These are phyloP conservation scores for Brachionus calyciflorus DNA, from an alignment of 1,140 invertebrate species.

Conservation along the genomic window DNA sequence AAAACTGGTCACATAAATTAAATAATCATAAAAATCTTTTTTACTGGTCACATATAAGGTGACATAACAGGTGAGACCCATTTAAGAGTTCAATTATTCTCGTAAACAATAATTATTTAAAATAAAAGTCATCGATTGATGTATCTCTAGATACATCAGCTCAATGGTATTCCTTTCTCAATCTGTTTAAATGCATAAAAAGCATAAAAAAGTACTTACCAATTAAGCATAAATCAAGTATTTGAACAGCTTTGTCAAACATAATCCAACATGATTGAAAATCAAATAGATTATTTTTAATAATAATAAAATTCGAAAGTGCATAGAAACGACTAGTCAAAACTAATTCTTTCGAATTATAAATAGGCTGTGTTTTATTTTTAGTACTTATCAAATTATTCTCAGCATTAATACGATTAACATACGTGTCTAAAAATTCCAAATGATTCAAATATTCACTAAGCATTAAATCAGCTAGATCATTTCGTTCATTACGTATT, in stretches of 20 bases:
- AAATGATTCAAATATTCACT: constrained; percentile 40
- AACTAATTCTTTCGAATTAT: constrained; percentile 39
- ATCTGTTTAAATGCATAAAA: not conserved
- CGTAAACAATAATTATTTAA: too few species aligned
- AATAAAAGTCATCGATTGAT: too few species aligned
- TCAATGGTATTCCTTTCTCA: too few species aligned
- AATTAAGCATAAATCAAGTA: constrained; percentile 1
- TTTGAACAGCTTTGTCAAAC: constrained; percentile 2
- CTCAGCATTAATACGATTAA: constrained; percentile 7
- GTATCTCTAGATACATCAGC: too few species aligned
- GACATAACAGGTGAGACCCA: too few species aligned
- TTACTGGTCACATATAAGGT: too few species aligned
- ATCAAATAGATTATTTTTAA: constrained; percentile 35
- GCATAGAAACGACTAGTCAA: constrained; percentile 3
- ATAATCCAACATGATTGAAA: not conserved
- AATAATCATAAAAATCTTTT: too few species aligned
- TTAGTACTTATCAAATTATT: constrained; percentile 25
- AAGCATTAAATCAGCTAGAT: not conserved
- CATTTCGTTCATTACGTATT: constrained; percentile 23
- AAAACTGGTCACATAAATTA: too few species aligned
- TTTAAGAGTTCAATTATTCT: too few species aligned
- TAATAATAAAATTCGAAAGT: not conserved
- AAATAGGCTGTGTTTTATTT: constrained; percentile 14
- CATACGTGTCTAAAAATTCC: constrained; percentile 37
- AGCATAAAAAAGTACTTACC: not conserved